Conservation (phyloP, 2,797 vertebrate species). For the Ptychadena robeensis region DNA sequence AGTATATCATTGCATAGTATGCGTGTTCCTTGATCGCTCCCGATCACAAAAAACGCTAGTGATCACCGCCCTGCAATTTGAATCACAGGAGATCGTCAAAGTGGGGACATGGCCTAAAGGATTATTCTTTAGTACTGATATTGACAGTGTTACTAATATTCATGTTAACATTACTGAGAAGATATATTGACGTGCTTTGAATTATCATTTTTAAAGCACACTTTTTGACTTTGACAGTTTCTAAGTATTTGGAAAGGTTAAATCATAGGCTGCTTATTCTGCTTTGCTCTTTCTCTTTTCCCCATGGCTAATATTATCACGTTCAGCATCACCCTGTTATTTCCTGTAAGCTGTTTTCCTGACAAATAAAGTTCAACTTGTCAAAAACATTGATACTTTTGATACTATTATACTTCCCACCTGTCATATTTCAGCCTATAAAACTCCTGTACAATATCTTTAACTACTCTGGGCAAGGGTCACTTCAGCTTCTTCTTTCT, state of each 20-base stretch:
- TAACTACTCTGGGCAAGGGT: background rate
- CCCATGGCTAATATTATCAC: background rate
- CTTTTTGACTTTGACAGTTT: no score
- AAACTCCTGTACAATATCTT: background rate
- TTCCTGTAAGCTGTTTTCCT: background rate
- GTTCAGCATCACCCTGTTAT: background rate
- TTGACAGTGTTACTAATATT: background rate
- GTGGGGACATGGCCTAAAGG: no score
- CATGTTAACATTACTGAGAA: background rate
- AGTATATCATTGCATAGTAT: no score
- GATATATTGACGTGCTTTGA: background rate
- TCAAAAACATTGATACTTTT: slow-evolving; percentile 1
- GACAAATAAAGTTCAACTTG: slow-evolving; percentile 24
- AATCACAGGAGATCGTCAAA: no score
- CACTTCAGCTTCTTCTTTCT: background rate
- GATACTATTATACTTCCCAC: background rate
- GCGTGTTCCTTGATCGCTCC: no score
- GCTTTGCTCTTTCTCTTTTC: background rate
- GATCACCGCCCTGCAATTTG: no score
- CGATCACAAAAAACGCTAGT: no score
- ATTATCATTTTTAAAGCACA: background rate
- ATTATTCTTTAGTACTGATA: no score
- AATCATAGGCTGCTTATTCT: background rate
- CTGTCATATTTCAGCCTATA: background rate
- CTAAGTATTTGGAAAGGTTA: no score